phyloP scores from a whole-genome alignment of 2,888 invertebrate genomes.

The Silvanus unidentatus region DNA sequence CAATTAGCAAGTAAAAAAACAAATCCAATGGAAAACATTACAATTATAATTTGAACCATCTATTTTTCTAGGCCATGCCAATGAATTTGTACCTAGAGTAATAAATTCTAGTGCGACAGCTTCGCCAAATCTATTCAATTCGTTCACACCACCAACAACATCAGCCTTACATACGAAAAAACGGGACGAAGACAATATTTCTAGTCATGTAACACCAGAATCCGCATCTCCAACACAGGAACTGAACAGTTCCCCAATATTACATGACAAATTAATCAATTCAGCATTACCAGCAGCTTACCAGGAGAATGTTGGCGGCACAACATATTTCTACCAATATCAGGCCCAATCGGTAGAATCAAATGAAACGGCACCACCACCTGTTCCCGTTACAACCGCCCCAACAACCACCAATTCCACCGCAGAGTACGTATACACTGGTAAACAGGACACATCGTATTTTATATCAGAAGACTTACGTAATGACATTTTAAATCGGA shows the following conservation, averaged over 20 bases:
- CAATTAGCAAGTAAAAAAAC: conserved; percentile 25
- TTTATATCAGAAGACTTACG: conserved; percentile 82
- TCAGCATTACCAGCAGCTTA: conserved; percentile 40
- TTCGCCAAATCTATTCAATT: conserved; percentile 44
- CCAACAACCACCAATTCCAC: conserved; percentile 10
- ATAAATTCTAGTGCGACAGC: conserved; percentile 24
- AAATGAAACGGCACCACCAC: neutral
- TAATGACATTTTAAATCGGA: conserved; percentile 68
- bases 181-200: conserved; percentile 26
- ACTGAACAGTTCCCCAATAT: conserved; percentile 43
- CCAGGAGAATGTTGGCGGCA: conserved; percentile 88
- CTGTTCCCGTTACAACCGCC: neutral
- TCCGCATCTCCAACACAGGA: conserved; percentile 37
- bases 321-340: conserved; percentile 81
- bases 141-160: conserved; percentile 36
- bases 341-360: conserved; percentile 16
- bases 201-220: conserved; percentile 22
- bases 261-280: conserved; percentile 35
- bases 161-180: conserved; percentile 28
- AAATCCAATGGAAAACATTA: conserved; percentile 6
- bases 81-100: conserved; percentile 29
- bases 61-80: conserved; percentile 26
- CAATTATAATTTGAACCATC: no score
- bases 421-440: conserved; percentile 54
- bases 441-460: conserved; percentile 57